Evolutionary conservation across 2,113 vertebrate genomes (phyloP), one percentile per base, ranked within the genome.

Genomic region (Nerophis lumbriciformis): DNA sequence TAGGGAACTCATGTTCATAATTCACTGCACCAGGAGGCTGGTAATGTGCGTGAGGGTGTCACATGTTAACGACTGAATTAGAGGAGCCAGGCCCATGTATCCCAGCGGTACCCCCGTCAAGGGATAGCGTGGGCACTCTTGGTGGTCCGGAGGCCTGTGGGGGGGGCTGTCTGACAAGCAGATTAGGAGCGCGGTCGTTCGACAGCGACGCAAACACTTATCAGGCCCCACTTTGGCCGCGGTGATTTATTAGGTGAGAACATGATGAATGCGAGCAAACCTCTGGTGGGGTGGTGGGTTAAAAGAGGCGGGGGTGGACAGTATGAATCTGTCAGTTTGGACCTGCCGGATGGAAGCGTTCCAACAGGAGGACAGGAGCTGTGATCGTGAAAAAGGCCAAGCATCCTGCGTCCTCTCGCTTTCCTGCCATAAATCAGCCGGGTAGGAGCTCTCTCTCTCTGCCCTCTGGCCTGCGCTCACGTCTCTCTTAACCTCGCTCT

Each of bases 171-270:
- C 82, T 83, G 69, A 73, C 62, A 72, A 71, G 71, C 69, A 66
- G 71, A 80, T 86, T 82, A 72, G 59, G 66, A 68, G 61, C 68
- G 73, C 54, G 82, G 59, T 64, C 63, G 72, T 80, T 72, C 65
- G 65, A 78, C 83, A 78, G 81, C 69, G 63, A 80, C 86, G 80
- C 77, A 57, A 79, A 83, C 76, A 84, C 85, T 88, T 90, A 90
- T 90, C 83, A 87, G 82, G 76, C 65, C 82, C 28, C 83, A 87
- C 83, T 90, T 89, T 83, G 85, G 78, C 73, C 45, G 75, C 81
- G 85, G 85, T 89, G 88, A 91, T 91, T 90, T 90, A 89, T 89
- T 85, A 87, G 65, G 82, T 87, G 88, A 83, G 78, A 85, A 79
- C 76, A 87, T 88, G 90, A 90, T 82, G 71, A 86, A 89, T 89